Evolutionary conservation across 2,888 invertebrate genomes (phyloP).

Genomic region (Hypomecis punctinalis): DNA sequence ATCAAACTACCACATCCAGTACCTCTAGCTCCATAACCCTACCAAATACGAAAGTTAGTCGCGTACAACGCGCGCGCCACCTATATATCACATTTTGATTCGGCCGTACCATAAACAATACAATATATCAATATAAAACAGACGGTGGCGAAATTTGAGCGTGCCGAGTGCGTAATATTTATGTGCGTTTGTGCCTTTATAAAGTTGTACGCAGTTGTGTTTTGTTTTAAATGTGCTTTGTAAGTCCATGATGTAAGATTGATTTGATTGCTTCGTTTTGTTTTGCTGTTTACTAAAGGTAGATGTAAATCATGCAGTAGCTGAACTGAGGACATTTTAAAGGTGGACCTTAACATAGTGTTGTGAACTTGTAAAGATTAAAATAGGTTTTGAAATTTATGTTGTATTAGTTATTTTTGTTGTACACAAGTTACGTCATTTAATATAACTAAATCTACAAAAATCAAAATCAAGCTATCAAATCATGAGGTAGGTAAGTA

Average conservation of each 20-base stretch:
- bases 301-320: not conserved
- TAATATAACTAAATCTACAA: no score
- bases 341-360: no score
- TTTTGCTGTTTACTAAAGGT: not conserved
- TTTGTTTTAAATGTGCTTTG: slow-evolving; percentile 48
- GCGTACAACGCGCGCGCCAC: slow-evolving; percentile 77
- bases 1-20: slow-evolving; percentile 62
- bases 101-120: slow-evolving; percentile 85
- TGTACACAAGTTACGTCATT: no score
- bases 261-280: slow-evolving; percentile 19
- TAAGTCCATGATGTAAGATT: slow-evolving; percentile 35
- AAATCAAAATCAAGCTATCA: no score
- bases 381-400: no score
- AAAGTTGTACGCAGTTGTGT: slow-evolving; percentile 53
- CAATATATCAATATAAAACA: slow-evolving; percentile 85
- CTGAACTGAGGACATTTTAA: no score
- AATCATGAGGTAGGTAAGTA: no score
- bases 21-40: slow-evolving; percentile 67
- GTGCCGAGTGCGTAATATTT: slow-evolving; percentile 81
- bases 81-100: slow-evolving; percentile 85
- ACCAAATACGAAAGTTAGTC: slow-evolving; percentile 83
- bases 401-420: no score
- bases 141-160: slow-evolving; percentile 85
- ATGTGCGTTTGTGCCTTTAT: slow-evolving; percentile 63
- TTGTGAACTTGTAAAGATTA: no score